phyloP scores from a whole-genome alignment of 2,888 invertebrate genomes.

The Girardia tigrina region DNA sequence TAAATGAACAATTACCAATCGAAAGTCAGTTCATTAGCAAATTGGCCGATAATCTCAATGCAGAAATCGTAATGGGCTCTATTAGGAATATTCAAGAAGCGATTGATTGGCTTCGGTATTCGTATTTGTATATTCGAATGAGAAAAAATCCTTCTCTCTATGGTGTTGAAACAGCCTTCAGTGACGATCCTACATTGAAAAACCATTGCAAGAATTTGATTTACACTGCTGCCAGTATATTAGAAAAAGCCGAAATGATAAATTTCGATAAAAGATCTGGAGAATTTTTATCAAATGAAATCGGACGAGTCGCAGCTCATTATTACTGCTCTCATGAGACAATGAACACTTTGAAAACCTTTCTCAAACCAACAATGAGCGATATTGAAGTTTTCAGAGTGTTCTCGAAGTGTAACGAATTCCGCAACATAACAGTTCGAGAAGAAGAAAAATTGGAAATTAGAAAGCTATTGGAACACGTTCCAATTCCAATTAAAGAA shows the following conservation, averaged over 20 bases:
- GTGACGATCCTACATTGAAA: slow-evolving; percentile 71
- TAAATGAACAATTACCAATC: slow-evolving; percentile 93
- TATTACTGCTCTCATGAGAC: slow-evolving; percentile 94
- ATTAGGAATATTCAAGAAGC: slow-evolving; percentile 77
- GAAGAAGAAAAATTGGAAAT: slow-evolving; percentile 85
- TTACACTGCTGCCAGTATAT: slow-evolving; percentile 75
- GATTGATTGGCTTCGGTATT: slow-evolving; percentile 78
- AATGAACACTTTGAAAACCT: slow-evolving; percentile 86
- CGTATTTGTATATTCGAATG: slow-evolving; percentile 89
- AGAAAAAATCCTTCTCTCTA: slow-evolving; percentile 73
- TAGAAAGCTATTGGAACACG: slow-evolving; percentile 80
- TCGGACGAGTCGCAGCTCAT: slow-evolving; percentile 91
- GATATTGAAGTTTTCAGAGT: slow-evolving; percentile 91
- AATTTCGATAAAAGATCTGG: slow-evolving; percentile 63
- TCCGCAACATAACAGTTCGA: slow-evolving; percentile 64
- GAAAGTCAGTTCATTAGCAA: slow-evolving; percentile 85
- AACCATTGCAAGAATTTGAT: slow-evolving; percentile 79
- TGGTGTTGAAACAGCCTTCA: slow-evolving; percentile 59
- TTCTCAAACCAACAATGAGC: slow-evolving; percentile 82
- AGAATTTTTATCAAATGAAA: slow-evolving; percentile 66
- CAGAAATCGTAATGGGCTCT: slow-evolving; percentile 86
- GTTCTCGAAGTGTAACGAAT: slow-evolving; percentile 94
- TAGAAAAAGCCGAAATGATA: slow-evolving; percentile 82
- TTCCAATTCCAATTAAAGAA: slow-evolving; percentile 96
- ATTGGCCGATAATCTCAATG: slow-evolving; percentile 88